Conservation (phyloP, 2,797 vertebrate species). For the Octomys mimax region DNA sequence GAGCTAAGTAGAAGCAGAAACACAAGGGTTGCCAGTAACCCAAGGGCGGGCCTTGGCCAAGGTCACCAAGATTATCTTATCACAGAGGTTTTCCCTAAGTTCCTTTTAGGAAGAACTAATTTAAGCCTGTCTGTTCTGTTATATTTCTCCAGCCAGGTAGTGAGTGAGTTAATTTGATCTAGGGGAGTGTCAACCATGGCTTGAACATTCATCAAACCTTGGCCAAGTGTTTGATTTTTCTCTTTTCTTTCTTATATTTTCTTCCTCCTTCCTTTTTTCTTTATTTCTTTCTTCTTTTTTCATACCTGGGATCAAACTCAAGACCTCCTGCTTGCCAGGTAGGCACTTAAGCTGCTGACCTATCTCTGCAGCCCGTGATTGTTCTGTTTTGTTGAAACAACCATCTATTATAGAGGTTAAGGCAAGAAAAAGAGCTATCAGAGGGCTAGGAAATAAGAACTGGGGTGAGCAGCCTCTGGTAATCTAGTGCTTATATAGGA, state of each 20-base stretch:
- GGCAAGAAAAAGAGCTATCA: background rate
- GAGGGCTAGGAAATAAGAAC: background rate
- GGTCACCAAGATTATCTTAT: background rate
- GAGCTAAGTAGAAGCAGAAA: background rate
- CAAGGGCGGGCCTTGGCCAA: background rate
- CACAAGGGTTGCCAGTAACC: background rate
- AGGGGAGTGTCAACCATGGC: background rate
- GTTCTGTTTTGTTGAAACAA: background rate
- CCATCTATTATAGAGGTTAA: background rate
- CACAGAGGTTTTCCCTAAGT: background rate
- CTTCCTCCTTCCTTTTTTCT: no score
- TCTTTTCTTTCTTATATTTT: no score
- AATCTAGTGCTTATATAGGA: no score
- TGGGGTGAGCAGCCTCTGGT: background rate
- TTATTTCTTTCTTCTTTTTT: no score
- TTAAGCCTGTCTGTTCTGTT: background rate
- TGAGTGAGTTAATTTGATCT: background rate
- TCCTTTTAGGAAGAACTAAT: background rate
- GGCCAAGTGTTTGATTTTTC: background rate
- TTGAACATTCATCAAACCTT: background rate
- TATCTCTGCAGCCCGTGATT: no score
- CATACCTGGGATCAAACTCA: no score
- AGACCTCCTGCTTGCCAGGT: no score
- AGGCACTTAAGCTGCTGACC: no score
- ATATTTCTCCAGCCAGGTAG: background rate